Percentiles rank a stretch among this genome's conserved stretches.
Conservation (phyloP, 1,140 invertebrate species). For the Doryteuthis pealeii region DNA sequence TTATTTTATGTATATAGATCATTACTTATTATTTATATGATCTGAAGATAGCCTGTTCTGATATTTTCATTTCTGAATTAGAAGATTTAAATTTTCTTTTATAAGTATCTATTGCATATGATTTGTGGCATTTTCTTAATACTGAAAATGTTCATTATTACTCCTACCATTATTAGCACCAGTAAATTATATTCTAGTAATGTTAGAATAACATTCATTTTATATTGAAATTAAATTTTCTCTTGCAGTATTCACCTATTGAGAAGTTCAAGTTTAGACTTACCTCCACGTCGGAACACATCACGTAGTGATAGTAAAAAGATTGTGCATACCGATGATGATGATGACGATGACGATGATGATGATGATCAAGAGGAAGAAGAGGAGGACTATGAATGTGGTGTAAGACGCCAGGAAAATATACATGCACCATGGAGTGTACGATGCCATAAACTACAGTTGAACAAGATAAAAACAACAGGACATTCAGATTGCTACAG, state of each 20-base stretch:
- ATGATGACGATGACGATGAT: not conserved
- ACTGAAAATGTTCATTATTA: no score
- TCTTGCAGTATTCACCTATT: not conserved
- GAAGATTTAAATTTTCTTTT: no score
- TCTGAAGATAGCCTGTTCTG: no score
- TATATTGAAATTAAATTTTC: no score
- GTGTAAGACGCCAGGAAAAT: not conserved
- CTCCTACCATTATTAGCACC: no score
- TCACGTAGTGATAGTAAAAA: not conserved
- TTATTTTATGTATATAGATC: no score
- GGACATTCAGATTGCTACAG: constrained; percentile 51
- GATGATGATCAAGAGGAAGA: not conserved
- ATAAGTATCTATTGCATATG: no score
- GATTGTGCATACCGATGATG: constrained; percentile 7
- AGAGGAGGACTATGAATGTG: not conserved
- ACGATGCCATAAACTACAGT: constrained; percentile 63
- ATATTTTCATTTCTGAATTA: no score
- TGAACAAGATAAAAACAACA: constrained; percentile 65
- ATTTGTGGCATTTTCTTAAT: no score
- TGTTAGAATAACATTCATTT: no score
- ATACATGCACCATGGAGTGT: constrained; percentile 63
- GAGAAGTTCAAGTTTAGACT: constrained; percentile 1
- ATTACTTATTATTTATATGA: no score
- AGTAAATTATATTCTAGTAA: no score
- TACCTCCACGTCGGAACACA: not conserved